These are phyloP conservation scores for Tachysurus vachellii DNA, from an alignment of 2,113 vertebrate genomes.

Conservation along the genomic window DNA sequence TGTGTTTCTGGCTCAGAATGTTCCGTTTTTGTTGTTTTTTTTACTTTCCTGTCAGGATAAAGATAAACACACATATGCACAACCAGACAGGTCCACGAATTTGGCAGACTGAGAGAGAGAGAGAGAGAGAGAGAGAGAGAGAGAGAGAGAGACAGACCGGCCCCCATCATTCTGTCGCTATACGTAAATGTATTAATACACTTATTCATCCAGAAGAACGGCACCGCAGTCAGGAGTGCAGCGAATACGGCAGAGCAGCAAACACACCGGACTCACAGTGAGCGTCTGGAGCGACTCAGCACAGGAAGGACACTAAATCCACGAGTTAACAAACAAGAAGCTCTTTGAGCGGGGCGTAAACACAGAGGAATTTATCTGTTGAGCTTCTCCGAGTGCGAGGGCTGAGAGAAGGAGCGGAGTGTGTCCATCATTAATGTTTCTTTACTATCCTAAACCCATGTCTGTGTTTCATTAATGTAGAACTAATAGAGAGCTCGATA, in stretches of 20 bases:
- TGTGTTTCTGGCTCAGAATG: not conserved
- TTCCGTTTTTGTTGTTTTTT: not conserved
- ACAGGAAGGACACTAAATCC: slow-evolving; percentile 61
- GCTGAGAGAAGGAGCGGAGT: not conserved
- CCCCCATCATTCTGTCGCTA: not conserved
- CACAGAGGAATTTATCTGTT: not conserved
- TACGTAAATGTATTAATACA: slow-evolving; percentile 16
- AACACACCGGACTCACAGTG: slow-evolving; percentile 51
- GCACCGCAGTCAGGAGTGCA: slow-evolving; percentile 58
- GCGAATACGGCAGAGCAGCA: slow-evolving; percentile 51
- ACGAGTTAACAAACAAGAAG: slow-evolving; percentile 62
- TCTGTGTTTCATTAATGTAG: not conserved
- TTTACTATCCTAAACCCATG: not conserved
- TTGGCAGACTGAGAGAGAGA: not conserved
- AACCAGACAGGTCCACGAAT: not conserved
- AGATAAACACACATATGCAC: not conserved
- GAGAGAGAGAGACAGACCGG: not conserved
- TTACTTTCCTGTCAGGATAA: not conserved
- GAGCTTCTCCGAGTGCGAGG: not conserved
- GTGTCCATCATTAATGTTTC: not conserved
- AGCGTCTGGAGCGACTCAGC: slow-evolving; percentile 38
- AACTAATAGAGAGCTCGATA: not conserved
- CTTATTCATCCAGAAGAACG: slow-evolving; percentile 51
- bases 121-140: not conserved
- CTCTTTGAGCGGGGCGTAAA: slow-evolving; percentile 50